These are phyloP conservation scores for Heterodera schachtii DNA, from an alignment of 1,140 invertebrate species.

Conservation along the genomic window DNA sequence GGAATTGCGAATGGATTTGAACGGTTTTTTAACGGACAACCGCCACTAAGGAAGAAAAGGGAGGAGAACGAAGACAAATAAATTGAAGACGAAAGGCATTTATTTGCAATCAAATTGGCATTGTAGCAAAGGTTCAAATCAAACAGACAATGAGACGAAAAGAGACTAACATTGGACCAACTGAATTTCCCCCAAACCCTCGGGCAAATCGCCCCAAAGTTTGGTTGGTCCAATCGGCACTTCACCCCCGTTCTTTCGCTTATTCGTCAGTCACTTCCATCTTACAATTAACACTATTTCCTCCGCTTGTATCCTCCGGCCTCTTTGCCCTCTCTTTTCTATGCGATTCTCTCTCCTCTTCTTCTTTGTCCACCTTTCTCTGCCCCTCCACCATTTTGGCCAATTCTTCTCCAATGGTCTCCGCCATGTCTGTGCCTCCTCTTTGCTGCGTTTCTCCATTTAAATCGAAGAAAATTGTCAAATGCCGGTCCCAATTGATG, in stretches of 20 bases:
- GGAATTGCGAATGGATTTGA: constrained; percentile 52
- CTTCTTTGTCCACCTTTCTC: background rate
- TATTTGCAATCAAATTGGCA: no score
- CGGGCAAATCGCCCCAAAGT: no score
- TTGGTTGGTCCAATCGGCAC: no score
- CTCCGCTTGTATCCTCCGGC: background rate
- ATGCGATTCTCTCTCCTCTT: background rate
- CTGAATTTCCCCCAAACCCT: no score
- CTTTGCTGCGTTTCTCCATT: background rate
- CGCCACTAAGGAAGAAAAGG: constrained; percentile 31
- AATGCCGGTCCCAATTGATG: constrained; percentile 26
- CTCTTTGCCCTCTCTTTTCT: background rate
- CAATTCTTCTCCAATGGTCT: constrained; percentile 22
- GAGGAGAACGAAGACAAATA: background rate
- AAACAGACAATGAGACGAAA: no score
- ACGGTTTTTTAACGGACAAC: constrained; percentile 50
- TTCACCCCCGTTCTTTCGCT: no score
- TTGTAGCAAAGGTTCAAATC: no score
- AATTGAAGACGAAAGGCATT: background rate
- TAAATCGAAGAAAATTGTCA: constrained; percentile 36
- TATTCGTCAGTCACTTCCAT: no score
- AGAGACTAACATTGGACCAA: no score
- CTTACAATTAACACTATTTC: background rate
- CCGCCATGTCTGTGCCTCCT: background rate
- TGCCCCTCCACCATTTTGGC: background rate